phyloP scores from a whole-genome alignment of 1,140 invertebrate species.

The Spodoptera litura region DNA sequence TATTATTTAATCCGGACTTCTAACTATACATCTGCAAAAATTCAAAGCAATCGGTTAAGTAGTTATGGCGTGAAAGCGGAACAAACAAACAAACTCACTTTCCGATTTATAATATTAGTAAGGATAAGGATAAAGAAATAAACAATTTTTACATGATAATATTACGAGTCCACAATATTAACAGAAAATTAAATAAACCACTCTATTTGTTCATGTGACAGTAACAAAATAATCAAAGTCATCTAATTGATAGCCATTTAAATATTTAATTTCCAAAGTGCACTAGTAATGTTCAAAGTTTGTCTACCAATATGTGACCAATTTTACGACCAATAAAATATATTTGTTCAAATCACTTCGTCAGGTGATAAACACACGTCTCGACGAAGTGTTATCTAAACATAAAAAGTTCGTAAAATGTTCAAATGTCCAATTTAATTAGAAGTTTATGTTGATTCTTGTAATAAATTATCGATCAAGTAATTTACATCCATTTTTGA shows the following conservation, averaged over 20 bases:
- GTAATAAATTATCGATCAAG: constrained; percentile 11
- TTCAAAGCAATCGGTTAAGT: too few species aligned
- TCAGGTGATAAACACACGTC: constrained; percentile 8
- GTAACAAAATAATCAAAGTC: not conserved
- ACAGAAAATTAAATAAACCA: too few species aligned
- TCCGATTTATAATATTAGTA: too few species aligned
- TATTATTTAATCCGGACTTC: too few species aligned
- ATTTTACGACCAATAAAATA: constrained; percentile 33
- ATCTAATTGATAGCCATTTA: not conserved
- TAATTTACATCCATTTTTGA: constrained; percentile 16
- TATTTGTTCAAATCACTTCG: constrained; percentile 30
- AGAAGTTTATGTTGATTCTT: constrained; percentile 17
- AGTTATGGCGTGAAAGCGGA: too few species aligned
- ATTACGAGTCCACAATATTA: too few species aligned
- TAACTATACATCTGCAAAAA: too few species aligned
- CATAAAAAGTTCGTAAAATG: constrained; percentile 23
- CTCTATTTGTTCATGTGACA: too few species aligned
- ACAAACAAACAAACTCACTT: too few species aligned
- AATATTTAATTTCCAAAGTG: not conserved
- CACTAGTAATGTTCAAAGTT: not conserved
- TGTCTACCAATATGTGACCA: constrained; percentile 21
- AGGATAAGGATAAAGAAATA: too few species aligned
- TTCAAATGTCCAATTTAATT: constrained; percentile 16
- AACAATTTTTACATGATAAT: too few species aligned
- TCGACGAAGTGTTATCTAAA: constrained; percentile 15